Conservation (phyloP, 2,888 invertebrate species). For the Netelia inedita region DNA sequence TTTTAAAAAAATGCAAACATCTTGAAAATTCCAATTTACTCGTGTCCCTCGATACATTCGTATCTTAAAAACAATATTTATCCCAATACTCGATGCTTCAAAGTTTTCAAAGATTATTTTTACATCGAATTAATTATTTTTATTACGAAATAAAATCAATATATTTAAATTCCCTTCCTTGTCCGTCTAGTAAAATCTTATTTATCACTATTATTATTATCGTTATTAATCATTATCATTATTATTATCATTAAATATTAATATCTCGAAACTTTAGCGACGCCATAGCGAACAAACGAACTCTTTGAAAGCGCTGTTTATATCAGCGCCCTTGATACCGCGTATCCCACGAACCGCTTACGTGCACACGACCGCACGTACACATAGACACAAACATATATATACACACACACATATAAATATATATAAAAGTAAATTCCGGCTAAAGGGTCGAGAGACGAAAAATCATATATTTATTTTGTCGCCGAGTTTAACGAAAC, state of each 20-base stretch:
- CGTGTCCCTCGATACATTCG: too few relatives aligned
- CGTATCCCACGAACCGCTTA: conserved; percentile 3
- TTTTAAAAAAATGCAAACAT: neutral
- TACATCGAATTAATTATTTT: neutral
- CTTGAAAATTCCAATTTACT: neutral
- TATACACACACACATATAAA: neutral
- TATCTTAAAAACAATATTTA: too few relatives aligned
- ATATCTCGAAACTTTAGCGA: conserved; percentile 11
- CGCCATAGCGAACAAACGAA: conserved; percentile 24
- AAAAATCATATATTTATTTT: conserved; percentile 61
- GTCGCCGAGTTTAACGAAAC: conserved; percentile 63
- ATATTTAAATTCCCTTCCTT: neutral
- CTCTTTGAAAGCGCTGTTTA: conserved; percentile 29
- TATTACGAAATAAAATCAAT: neutral
- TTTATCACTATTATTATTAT: neutral
- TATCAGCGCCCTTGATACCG: conserved; percentile 39
- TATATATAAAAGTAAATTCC: conserved; percentile 10
- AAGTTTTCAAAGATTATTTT: too few relatives aligned
- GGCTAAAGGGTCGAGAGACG: conserved; percentile 2
- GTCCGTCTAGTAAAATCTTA: neutral
- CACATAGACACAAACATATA: neutral
- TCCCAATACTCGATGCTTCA: too few relatives aligned
- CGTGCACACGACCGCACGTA: neutral
- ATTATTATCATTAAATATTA: neutral
- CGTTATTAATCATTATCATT: neutral